These are phyloP conservation scores for Lucilia sericata DNA, from an alignment of 1,140 invertebrate genomes.

Conservation along the genomic window DNA sequence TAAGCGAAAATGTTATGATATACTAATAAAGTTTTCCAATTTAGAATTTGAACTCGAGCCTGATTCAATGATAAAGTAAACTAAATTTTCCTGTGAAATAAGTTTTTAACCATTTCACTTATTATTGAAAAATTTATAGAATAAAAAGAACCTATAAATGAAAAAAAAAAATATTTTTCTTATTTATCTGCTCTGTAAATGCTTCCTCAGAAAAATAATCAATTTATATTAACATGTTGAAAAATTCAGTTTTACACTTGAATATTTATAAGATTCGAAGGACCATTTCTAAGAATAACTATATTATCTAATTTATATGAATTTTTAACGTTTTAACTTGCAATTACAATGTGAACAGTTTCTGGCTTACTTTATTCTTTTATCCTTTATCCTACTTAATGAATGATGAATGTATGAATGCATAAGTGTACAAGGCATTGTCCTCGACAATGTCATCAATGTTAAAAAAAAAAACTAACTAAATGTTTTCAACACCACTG, in stretches of 20 bases:
- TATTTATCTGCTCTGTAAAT: no score
- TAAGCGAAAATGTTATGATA: no score
- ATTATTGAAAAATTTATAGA: no score
- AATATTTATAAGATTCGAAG: background rate
- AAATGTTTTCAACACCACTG: background rate
- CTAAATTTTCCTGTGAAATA: no score
- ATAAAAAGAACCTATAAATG: no score
- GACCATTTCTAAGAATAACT: background rate
- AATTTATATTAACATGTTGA: background rate
- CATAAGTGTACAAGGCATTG: background rate
- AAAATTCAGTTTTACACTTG: background rate
- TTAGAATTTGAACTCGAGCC: no score
- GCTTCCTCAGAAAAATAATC: background rate
- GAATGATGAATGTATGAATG: slow-evolving; percentile 25
- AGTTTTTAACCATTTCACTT: no score
- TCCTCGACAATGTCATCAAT: slow-evolving; percentile 20
- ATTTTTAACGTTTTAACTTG: background rate
- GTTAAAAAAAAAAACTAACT: background rate
- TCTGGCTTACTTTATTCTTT: background rate
- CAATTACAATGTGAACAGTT: background rate
- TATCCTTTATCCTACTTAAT: slow-evolving; percentile 16
- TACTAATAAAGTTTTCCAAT: no score
- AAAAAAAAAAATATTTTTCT: no score
- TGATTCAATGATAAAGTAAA: no score
- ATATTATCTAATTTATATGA: background rate